Evolutionary conservation across 92 coral and sea anemone species (phyloP).

Genomic region (Epizoanthus ramosus): DNA sequence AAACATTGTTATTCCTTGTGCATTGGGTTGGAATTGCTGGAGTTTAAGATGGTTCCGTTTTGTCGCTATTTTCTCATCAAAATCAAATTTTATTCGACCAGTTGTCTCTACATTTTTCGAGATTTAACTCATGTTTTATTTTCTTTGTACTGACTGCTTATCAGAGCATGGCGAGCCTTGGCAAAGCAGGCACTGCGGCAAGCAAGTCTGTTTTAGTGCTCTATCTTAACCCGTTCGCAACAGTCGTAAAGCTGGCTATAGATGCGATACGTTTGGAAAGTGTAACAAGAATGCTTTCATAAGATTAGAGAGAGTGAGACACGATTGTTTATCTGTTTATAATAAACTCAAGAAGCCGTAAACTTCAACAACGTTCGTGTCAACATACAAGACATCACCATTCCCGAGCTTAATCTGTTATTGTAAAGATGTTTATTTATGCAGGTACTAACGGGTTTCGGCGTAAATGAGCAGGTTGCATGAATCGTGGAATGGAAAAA

Average conservation of each 20-base stretch:
- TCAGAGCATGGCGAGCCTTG: no score
- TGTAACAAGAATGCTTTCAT: neutral
- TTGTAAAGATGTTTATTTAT: neutral
- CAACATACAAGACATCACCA: neutral
- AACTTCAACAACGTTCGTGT: neutral
- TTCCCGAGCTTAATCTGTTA: neutral
- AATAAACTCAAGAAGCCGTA: slow-evolving; percentile 11
- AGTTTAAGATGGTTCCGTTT: neutral
- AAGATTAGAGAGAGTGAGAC: neutral
- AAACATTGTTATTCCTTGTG: slow-evolving; percentile 4
- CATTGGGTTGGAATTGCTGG: neutral
- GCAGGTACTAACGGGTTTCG: slow-evolving; percentile 14
- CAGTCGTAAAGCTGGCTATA: no score
- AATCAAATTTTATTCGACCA: no score
- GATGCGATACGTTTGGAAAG: neutral
- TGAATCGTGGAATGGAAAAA: no score
- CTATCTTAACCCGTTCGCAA: no score
- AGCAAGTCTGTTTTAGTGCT: no score
- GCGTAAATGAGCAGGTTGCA: slow-evolving; percentile 3
- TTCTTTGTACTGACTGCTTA: no score
- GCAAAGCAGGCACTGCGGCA: no score
- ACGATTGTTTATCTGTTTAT: slow-evolving; percentile 15
- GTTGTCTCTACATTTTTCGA: no score
- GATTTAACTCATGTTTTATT: no score
- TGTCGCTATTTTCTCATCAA: neutral